Evolutionary conservation across 2,888 invertebrate genomes (phyloP).

Genomic region (Oscheius sp.): DNA sequence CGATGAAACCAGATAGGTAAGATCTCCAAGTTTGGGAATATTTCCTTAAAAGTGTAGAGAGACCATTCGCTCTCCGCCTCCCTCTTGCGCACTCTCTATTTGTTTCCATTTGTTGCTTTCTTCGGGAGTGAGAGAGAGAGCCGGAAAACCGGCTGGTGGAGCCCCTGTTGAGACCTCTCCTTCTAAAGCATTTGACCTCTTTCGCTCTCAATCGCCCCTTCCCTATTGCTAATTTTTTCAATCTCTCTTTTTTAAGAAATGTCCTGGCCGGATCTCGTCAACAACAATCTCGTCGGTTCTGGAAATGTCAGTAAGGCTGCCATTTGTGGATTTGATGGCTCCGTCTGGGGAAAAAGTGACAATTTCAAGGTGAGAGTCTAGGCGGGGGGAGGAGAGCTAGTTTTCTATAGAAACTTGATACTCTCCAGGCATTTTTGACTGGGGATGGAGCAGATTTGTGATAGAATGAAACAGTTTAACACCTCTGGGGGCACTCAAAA

Average conservation of each 20-base stretch:
- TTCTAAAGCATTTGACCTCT: too few relatives aligned
- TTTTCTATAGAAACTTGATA: too few relatives aligned
- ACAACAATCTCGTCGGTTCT: slow-evolving; percentile 60
- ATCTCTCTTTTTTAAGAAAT: too few relatives aligned
- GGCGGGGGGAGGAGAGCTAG: too few relatives aligned
- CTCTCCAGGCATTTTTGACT: too few relatives aligned
- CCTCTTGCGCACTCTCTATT: slow-evolving; percentile 9
- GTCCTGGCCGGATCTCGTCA: slow-evolving; percentile 56
- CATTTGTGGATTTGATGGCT: slow-evolving; percentile 67
- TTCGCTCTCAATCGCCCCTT: not conserved
- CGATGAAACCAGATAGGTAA: too few relatives aligned
- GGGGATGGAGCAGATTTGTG: too few relatives aligned
- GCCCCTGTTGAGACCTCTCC: not conserved
- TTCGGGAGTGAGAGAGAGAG: too few relatives aligned
- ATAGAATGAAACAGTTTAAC: too few relatives aligned
- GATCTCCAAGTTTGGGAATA: not conserved
- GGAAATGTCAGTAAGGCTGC: slow-evolving; percentile 69
- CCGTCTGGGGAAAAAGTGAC: slow-evolving; percentile 69
- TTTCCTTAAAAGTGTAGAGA: not conserved
- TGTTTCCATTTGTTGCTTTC: slow-evolving; percentile 31
- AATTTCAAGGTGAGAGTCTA: slow-evolving; percentile 67
- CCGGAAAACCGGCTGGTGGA: slow-evolving; percentile 22
- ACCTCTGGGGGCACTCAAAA: too few relatives aligned
- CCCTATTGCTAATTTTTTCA: not conserved
- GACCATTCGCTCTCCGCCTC: not conserved